These are phyloP conservation scores for Drosophila fuyamai DNA, from an alignment of 1,140 invertebrate genomes.

Conservation along the genomic window DNA sequence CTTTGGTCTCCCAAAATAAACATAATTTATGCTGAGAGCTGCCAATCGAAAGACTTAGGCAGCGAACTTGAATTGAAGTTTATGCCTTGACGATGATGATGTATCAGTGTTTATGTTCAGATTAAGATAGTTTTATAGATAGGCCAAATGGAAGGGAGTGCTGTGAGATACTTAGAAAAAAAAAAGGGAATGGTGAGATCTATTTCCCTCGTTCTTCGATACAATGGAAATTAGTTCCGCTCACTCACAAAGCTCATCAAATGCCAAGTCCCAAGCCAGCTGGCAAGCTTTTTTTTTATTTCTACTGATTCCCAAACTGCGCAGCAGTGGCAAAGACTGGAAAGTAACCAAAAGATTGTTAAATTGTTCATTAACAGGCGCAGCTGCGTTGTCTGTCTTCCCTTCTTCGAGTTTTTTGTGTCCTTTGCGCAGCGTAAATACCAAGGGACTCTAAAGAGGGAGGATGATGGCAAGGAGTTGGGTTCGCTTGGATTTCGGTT, in stretches of 20 bases:
- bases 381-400: conserved; percentile 37
- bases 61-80: conserved; percentile 37
- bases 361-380: conserved; percentile 39
- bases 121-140: conserved; percentile 33
- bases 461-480: conserved; percentile 9
- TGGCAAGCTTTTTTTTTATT: conserved; percentile 31
- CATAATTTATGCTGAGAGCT: conserved; percentile 43
- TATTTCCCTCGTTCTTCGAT: conserved; percentile 13
- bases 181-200: background rate
- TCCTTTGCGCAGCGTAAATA: conserved; percentile 18
- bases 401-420: conserved; percentile 15
- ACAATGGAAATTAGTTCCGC: conserved; percentile 50
- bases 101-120: conserved; percentile 42
- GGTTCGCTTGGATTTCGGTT: conserved; percentile 10
- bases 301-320: conserved; percentile 42
- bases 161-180: conserved; percentile 4
- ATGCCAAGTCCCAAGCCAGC: conserved; percentile 21
- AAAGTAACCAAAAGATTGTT: conserved; percentile 32
- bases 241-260: conserved; percentile 42
- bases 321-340: conserved; percentile 26
- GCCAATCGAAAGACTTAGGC: conserved; percentile 48
- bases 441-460: conserved; percentile 15
- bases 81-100: conserved; percentile 26
- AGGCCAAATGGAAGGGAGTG: conserved; percentile 26
- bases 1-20: conserved; percentile 15